A percentile compares a stretch with the other conserved stretches of the same genome.
Conservation (phyloP, 1,140 invertebrate genomes). For the Hesperophylax magnus region DNA sequence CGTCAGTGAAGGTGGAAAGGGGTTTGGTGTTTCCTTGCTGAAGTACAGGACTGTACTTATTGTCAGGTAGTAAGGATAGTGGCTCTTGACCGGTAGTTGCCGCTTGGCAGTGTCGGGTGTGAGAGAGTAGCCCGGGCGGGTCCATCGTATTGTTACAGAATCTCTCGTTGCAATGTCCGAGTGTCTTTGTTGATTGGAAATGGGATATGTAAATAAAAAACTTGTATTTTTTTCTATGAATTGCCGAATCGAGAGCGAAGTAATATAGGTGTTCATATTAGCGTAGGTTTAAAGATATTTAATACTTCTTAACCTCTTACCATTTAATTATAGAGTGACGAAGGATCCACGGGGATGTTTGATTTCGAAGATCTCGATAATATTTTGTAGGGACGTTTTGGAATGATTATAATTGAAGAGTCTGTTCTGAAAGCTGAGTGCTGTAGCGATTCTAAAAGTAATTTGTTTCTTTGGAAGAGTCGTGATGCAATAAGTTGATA, state of each 20-base stretch:
- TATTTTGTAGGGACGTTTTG: conserved; percentile 43
- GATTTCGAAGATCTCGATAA: conserved; percentile 50
- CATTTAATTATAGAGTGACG: conserved; percentile 1
- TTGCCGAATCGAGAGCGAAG: conserved; percentile 44
- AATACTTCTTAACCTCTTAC: conserved; percentile 45
- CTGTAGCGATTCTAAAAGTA: conserved; percentile 50
- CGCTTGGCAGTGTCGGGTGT: background rate
- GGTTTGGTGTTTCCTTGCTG: conserved; percentile 30
- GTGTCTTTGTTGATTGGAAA: conserved; percentile 58
- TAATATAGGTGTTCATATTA: conserved; percentile 56
- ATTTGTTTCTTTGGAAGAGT: conserved; percentile 40
- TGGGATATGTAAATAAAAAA: conserved; percentile 56
- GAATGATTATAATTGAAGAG: conserved; percentile 34
- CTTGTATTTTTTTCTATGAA: conserved; percentile 56
- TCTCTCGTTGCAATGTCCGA: conserved; percentile 46
- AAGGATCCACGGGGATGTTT: conserved; percentile 9
- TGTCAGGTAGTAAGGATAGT: background rate
- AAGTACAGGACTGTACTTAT: conserved; percentile 6
- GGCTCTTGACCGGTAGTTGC: background rate
- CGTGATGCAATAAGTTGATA: conserved; percentile 54
- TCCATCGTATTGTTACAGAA: conserved; percentile 35
- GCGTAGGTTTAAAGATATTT: conserved; percentile 49
- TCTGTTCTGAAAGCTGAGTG: conserved; percentile 46
- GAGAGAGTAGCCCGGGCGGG: conserved; percentile 4
- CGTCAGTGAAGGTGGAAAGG: conserved; percentile 1